phyloP scores from a whole-genome alignment of 2,888 invertebrate genomes.

The Tenthredo mesomela region DNA sequence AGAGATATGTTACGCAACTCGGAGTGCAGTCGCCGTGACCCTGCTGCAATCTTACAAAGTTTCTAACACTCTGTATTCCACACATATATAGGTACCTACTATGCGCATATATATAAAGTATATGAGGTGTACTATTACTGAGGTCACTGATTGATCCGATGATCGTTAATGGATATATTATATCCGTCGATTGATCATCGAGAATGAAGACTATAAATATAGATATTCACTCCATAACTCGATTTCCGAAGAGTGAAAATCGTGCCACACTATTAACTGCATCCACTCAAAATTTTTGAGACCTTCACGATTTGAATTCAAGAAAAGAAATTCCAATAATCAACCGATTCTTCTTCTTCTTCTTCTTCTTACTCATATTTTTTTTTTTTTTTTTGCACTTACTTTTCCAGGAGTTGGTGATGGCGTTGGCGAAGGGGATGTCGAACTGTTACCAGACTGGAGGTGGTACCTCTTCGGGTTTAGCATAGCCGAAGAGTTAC shows the following conservation, averaged over 20 bases:
- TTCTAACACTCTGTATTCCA: slow-evolving; percentile 1
- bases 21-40: slow-evolving; percentile 50
- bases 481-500: slow-evolving; percentile 71
- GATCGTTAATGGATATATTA: no score
- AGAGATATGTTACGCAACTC: slow-evolving; percentile 11
- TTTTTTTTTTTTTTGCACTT: slow-evolving; percentile 41
- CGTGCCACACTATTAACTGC: no score
- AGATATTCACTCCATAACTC: no score
- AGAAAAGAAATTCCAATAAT: no score
- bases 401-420: slow-evolving; percentile 71
- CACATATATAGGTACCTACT: neutral
- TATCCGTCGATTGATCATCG: no score
- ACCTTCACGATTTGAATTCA: no score
- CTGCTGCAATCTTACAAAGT: slow-evolving; percentile 39
- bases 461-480: slow-evolving; percentile 73
- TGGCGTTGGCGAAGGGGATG: slow-evolving; percentile 66
- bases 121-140: neutral
- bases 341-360: no score
- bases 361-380: no score
- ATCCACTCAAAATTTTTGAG: no score
- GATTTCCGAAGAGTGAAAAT: no score
- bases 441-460: slow-evolving; percentile 69
- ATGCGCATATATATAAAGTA: neutral
- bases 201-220: no score
- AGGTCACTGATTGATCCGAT: neutral